Evolutionary conservation across 1,140 invertebrate species (phyloP).

Genomic region (Tetramorium parvispinum): DNA sequence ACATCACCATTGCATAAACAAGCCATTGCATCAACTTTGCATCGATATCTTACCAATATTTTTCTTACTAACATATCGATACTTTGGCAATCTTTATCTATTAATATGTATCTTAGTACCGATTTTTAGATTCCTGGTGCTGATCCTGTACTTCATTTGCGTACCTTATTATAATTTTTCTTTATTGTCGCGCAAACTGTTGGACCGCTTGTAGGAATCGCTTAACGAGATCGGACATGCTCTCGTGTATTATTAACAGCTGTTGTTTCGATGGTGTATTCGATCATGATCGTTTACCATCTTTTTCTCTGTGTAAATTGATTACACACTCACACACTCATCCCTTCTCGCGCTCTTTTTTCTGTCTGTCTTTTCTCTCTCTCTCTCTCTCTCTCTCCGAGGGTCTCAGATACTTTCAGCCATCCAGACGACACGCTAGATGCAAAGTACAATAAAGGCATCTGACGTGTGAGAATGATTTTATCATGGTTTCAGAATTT

Average conservation of each 20-base stretch:
- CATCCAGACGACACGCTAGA: not conserved
- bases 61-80: not conserved
- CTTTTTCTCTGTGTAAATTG: not conserved
- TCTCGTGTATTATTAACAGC: conserved; percentile 32
- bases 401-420: not conserved
- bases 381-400: not conserved
- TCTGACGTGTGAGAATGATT: conserved; percentile 7
- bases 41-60: not conserved
- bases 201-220: conserved; percentile 37
- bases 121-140: not conserved
- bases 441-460: not conserved
- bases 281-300: conserved; percentile 5
- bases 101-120: conserved; percentile 42
- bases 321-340: not conserved
- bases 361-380: not conserved
- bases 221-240: conserved; percentile 17
- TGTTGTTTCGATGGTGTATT: conserved; percentile 17
- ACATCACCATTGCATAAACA: not conserved
- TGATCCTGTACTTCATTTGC: not conserved
- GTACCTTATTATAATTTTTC: not conserved
- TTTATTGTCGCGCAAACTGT: conserved; percentile 9
- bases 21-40: not conserved
- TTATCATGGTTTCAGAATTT: not conserved
- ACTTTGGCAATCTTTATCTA: not conserved
- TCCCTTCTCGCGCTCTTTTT: not conserved